Evolutionary conservation across 2,888 invertebrate species (phyloP).

Genomic region (Criorhina ranunculi): DNA sequence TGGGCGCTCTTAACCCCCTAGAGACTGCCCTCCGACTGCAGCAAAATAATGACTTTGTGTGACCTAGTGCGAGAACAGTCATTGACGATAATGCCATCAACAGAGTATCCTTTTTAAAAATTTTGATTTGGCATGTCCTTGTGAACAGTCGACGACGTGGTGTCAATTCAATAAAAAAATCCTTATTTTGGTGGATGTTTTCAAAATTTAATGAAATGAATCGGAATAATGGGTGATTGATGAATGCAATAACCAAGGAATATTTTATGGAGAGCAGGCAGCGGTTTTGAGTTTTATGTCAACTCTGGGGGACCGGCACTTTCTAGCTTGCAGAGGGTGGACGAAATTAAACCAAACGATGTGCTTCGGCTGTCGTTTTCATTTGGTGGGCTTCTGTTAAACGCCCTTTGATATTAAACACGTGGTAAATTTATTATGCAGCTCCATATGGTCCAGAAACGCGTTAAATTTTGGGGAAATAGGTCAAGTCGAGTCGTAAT

Average conservation of each 20-base stretch:
- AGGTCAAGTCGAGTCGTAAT: no score
- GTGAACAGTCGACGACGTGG: neutral
- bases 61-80: neutral
- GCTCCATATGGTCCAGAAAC: no score
- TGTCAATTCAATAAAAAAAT: neutral
- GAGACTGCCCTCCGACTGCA: no score
- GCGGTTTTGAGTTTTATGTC: no score
- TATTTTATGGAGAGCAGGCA: neutral
- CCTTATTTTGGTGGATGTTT: neutral
- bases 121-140: slow-evolving; percentile 6
- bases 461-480: no score
- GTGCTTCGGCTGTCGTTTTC: no score
- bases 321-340: no score
- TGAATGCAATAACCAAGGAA: neutral
- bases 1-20: neutral
- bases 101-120: neutral
- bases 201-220: neutral
- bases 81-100: slow-evolving; percentile 6
- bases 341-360: no score
- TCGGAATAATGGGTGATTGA: neutral
- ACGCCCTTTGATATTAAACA: no score
- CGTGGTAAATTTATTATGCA: no score
- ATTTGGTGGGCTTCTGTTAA: no score
- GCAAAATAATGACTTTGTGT: neutral
- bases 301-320: no score